phyloP scores from a whole-genome alignment of 2,113 vertebrate genomes.

The Cyprichromis sp. region DNA sequence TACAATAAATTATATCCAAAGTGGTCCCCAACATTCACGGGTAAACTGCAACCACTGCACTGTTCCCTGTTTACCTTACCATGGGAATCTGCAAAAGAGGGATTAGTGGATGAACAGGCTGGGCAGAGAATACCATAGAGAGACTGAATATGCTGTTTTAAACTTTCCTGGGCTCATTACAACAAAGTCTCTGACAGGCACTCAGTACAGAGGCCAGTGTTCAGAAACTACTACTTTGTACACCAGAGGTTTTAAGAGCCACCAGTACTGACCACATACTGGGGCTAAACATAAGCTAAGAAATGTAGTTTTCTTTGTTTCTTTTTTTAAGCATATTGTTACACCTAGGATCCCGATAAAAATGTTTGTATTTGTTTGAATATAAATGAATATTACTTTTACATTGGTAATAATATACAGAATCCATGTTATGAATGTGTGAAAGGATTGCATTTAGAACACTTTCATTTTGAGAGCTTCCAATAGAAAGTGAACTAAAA shows the following conservation, averaged over 20 bases:
- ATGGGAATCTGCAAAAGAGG: conserved; percentile 15
- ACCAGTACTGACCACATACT: not conserved
- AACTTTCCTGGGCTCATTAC: conserved; percentile 50
- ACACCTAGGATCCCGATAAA: not conserved
- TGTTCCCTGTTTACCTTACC: conserved; percentile 35
- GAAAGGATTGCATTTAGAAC: not conserved
- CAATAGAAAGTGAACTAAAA: not conserved
- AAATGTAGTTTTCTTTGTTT: not conserved
- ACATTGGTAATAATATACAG: not conserved
- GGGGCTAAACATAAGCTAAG: not conserved
- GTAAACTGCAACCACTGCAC: conserved; percentile 14
- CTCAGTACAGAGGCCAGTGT: not conserved
- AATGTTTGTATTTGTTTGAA: not conserved
- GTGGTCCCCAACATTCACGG: not conserved
- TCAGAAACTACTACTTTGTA: not conserved
- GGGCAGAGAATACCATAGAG: not conserved
- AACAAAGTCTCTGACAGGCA: not conserved
- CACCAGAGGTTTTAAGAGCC: not conserved
- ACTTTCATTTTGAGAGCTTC: not conserved
- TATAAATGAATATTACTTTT: not conserved
- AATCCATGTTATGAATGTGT: not conserved
- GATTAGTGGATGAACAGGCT: conserved; percentile 32
- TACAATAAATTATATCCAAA: conserved; percentile 20
- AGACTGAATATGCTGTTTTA: conserved; percentile 15
- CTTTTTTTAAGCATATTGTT: not conserved